Conservation (phyloP, 2,888 invertebrate genomes). For the Drosophila aldrichi region DNA sequence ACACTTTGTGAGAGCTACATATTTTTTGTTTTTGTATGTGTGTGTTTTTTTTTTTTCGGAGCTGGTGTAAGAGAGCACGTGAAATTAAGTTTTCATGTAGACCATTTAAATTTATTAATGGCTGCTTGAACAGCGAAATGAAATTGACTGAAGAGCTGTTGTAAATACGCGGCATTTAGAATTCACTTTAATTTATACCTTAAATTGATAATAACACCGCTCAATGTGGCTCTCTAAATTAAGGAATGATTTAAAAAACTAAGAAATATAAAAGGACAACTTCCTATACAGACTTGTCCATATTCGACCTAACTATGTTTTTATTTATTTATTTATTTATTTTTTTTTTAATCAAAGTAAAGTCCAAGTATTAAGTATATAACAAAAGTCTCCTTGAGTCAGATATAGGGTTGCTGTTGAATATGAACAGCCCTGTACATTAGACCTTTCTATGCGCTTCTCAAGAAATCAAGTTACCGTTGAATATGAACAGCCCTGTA, state of each 20-base stretch:
- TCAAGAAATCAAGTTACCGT: too few relatives aligned
- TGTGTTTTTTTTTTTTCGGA: slow-evolving; percentile 2
- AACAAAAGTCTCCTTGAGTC: too few relatives aligned
- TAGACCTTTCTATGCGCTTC: too few relatives aligned
- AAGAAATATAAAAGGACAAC: too few relatives aligned
- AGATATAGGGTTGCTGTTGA: too few relatives aligned
- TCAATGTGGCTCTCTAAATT: not conserved
- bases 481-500: too few relatives aligned
- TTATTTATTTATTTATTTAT: too few relatives aligned
- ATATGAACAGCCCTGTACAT: too few relatives aligned
- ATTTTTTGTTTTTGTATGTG: not conserved
- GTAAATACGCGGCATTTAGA: not conserved
- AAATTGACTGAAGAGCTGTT: not conserved
- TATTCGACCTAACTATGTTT: too few relatives aligned
- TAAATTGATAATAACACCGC: not conserved
- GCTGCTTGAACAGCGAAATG: slow-evolving; percentile 6
- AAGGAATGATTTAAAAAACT: not conserved
- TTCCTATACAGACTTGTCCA: too few relatives aligned
- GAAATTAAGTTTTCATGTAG: slow-evolving; percentile 59
- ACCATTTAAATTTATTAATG: slow-evolving; percentile 60
- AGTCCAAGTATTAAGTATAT: too few relatives aligned
- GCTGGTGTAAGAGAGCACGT: slow-evolving; percentile 23
- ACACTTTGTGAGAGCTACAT: slow-evolving; percentile 17
- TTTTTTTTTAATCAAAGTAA: too few relatives aligned
- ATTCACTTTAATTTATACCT: not conserved